These are phyloP conservation scores for Tridacna crocea DNA, from an alignment of 2,888 invertebrate genomes.

Conservation along the genomic window DNA sequence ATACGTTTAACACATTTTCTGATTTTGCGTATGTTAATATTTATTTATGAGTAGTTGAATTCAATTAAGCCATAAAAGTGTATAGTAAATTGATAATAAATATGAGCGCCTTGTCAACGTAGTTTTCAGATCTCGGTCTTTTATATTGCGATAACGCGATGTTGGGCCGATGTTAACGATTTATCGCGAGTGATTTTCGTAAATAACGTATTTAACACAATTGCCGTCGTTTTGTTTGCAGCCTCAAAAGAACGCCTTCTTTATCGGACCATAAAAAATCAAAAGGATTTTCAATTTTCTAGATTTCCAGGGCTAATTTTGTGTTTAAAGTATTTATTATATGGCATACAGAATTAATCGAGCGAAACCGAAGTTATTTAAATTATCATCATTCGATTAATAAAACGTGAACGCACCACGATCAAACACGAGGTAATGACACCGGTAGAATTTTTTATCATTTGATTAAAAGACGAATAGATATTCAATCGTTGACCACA, in stretches of 20 bases:
- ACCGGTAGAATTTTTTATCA: constrained; percentile 29
- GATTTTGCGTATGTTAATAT: constrained; percentile 55
- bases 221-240: constrained; percentile 39
- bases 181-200: constrained; percentile 50
- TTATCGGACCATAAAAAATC: constrained; percentile 57
- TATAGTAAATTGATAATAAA: constrained; percentile 60
- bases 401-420: constrained; percentile 33
- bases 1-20: constrained; percentile 57
- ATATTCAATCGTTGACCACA: not conserved
- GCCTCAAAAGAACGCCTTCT: constrained; percentile 44
- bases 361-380: constrained; percentile 49
- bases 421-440: constrained; percentile 39
- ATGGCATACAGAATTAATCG: constrained; percentile 53
- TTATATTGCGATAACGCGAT: constrained; percentile 19
- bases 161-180: constrained; percentile 26
- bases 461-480: constrained; percentile 40
- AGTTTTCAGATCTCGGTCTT: constrained; percentile 42
- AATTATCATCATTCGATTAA: constrained; percentile 64
- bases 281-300: constrained; percentile 59
- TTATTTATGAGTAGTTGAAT: constrained; percentile 54
- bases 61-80: constrained; percentile 56
- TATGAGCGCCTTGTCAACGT: constrained; percentile 41
- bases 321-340: constrained; percentile 59
- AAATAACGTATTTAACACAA: constrained; percentile 47
- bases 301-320: constrained; percentile 56